Evolutionary conservation across 2,113 vertebrate species (phyloP).

Genomic region (Rhodinocichla rosea): DNA sequence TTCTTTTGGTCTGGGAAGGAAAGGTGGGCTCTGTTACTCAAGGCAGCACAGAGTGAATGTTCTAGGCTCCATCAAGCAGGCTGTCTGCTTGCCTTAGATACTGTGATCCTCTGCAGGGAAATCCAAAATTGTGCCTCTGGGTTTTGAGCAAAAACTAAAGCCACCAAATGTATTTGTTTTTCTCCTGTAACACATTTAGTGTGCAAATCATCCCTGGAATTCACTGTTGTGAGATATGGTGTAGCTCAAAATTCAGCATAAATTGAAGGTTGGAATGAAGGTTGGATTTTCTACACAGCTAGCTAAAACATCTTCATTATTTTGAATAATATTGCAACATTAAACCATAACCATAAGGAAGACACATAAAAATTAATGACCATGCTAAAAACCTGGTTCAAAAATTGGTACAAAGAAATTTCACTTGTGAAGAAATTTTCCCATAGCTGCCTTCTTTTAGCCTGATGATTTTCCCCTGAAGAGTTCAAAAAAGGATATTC

Average conservation of each 20-base stretch:
- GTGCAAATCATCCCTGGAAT: neutral
- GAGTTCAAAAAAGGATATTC: neutral
- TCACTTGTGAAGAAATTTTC: neutral
- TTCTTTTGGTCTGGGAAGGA: neutral
- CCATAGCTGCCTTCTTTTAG: neutral
- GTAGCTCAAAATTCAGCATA: neutral
- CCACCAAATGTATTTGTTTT: neutral
- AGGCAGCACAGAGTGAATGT: neutral
- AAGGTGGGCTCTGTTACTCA: neutral
- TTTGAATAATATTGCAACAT: neutral
- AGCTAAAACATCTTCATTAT: neutral
- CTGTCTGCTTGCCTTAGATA: neutral
- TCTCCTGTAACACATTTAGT: neutral
- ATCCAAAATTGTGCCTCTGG: neutral
- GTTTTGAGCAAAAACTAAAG: neutral
- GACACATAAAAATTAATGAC: neutral
- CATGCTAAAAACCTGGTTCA: neutral
- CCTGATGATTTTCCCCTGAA: neutral
- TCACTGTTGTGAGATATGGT: neutral
- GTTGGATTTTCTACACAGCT: neutral
- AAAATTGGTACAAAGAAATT: neutral
- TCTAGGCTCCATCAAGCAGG: neutral
- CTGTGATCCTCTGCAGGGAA: neutral
- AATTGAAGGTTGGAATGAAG: neutral
- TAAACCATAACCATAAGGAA: neutral